These are phyloP conservation scores for Pyrochroa serraticornis DNA, from an alignment of 2,888 invertebrate genomes.

Conservation along the genomic window DNA sequence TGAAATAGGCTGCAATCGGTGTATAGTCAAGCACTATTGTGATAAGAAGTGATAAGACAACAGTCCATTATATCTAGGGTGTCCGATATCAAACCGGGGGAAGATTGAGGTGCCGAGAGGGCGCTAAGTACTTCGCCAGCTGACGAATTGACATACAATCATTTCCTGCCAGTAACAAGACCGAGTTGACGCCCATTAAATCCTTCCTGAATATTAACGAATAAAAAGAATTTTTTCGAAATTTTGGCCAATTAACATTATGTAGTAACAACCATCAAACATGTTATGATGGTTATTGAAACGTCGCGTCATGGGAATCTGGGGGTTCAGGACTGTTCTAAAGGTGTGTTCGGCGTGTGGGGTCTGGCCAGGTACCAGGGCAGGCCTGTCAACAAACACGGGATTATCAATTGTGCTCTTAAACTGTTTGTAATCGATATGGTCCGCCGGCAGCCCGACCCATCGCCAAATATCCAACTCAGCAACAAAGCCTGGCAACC, in stretches of 20 bases:
- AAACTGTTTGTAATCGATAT: slow-evolving; percentile 58
- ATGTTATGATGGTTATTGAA: background rate
- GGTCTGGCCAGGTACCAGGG: slow-evolving; percentile 47
- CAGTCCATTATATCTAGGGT: slow-evolving; percentile 37
- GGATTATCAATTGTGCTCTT: slow-evolving; percentile 58
- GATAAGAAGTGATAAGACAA: slow-evolving; percentile 39
- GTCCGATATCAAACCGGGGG: slow-evolving; percentile 30
- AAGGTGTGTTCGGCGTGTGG: slow-evolving; percentile 52
- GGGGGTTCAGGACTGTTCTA: background rate
- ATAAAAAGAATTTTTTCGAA: no score
- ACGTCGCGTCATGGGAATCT: background rate
- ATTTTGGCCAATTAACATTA: no score
- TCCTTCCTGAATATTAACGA: background rate
- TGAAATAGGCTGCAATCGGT: slow-evolving; percentile 30
- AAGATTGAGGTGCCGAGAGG: slow-evolving; percentile 27
- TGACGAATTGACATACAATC: slow-evolving; percentile 28
- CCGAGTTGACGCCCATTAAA: background rate
- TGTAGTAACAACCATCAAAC: no score
- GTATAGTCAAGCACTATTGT: slow-evolving; percentile 37
- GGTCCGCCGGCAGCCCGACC: slow-evolving; percentile 22
- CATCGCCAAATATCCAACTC: no score
- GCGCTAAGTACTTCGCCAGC: slow-evolving; percentile 31
- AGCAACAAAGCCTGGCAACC: no score
- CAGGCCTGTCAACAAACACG: slow-evolving; percentile 56
- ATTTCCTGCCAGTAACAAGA: background rate